Conservation (phyloP, 2,888 invertebrate genomes). For the Petrolisthes cinctipes region DNA sequence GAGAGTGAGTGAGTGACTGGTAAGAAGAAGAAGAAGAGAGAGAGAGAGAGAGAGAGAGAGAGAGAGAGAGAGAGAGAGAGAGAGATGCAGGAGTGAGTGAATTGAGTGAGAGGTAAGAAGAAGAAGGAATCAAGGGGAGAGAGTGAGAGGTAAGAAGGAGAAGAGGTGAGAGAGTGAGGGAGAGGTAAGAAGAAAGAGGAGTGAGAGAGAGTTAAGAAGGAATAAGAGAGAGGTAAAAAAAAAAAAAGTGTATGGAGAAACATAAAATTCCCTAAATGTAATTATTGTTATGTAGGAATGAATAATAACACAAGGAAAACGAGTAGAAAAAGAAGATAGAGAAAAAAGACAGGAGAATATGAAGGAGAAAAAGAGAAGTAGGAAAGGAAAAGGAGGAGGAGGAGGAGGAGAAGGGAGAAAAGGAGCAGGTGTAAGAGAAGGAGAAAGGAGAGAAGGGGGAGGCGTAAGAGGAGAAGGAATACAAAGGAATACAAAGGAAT, state of each 20-base stretch:
- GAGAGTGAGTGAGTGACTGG: background rate
- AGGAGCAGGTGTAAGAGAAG: background rate
- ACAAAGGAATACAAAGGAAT: background rate
- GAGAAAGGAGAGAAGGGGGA: background rate
- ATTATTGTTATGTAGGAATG: background rate
- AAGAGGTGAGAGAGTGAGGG: background rate
- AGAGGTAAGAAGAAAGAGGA: background rate
- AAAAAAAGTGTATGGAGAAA: background rate
- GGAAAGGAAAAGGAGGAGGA: background rate
- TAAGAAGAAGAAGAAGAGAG: background rate
- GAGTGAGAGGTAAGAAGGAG: conserved; percentile 9
- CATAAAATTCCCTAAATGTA: background rate
- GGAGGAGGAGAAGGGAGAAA: background rate
- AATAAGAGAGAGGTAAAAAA: background rate
- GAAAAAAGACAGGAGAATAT: no score
- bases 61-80: background rate
- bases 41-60: conserved; percentile 8
- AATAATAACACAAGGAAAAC: background rate
- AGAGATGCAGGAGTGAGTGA: background rate
- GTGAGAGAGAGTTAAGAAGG: background rate
- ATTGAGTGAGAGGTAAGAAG: background rate
- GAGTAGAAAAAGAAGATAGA: background rate
- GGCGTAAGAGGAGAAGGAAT: background rate
- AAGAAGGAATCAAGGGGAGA: background rate
- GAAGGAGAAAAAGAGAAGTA: background rate